Evolutionary conservation across 2,888 invertebrate species (phyloP).

Genomic region (Agrochola lota): DNA sequence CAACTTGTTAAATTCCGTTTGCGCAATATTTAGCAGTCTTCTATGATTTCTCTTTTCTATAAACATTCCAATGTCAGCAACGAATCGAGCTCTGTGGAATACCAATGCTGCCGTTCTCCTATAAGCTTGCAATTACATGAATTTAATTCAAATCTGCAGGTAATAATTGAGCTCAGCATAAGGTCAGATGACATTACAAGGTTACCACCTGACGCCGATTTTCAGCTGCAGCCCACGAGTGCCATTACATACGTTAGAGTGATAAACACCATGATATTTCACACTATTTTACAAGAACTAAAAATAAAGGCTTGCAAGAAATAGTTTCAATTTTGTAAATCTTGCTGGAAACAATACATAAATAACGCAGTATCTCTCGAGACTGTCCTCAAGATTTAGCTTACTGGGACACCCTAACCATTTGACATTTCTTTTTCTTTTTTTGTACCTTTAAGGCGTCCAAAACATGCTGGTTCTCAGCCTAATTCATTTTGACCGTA

Average conservation of each 20-base stretch:
- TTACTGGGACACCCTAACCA: conserved; percentile 9
- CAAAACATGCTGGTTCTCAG: not conserved
- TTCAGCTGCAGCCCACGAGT: too few relatives aligned
- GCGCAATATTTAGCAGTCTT: conserved; percentile 44
- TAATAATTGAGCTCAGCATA: not conserved
- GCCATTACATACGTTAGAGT: too few relatives aligned
- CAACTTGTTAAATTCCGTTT: conserved; percentile 43
- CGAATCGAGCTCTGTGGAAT: not conserved
- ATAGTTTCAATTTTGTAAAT: too few relatives aligned
- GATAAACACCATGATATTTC: not conserved
- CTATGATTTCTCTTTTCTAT: conserved; percentile 50
- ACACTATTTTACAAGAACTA: not conserved
- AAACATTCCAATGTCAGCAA: conserved; percentile 21
- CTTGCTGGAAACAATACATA: not conserved
- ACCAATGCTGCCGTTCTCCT: not conserved
- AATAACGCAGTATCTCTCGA: not conserved
- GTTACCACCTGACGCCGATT: too few relatives aligned
- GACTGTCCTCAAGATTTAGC: not conserved
- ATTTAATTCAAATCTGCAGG: not conserved
- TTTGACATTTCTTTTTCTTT: not conserved
- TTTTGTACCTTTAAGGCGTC: not conserved
- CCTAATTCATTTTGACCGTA: not conserved
- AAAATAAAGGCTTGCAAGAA: not conserved
- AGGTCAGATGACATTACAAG: too few relatives aligned
- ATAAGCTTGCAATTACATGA: conserved; percentile 6